Evolutionary conservation across 2,888 invertebrate genomes (phyloP), one percentile per base, ranked within the genome.

Genomic region (Ditula angustiorana): DNA sequence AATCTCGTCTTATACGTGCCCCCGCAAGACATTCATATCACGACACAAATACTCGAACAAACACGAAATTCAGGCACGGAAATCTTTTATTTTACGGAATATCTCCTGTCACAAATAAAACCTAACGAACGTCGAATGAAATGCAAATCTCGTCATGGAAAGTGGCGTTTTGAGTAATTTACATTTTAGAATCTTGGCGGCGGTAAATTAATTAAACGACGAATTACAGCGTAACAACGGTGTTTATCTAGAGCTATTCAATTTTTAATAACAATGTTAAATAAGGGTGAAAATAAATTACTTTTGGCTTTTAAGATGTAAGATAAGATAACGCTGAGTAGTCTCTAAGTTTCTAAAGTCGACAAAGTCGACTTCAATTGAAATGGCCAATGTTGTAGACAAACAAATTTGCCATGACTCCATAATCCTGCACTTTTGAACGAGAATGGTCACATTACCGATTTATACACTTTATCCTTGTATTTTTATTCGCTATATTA

Each of bases 131-230:
- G 70, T 68, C 49, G 65, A 71, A 67, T 68, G 28, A 69, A 71
- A 73, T 71, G 70, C 71, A 69, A 70, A 74, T 69, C 64, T 61
- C 62, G 24, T 61, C 66, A 69, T 66, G 71, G 66, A 67, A 47
- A 69, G 68, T 66, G 73, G 66, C 62, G 71, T 72, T 77, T 69
- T 61, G 69, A 73, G 68, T 69, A 73, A 76, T 79, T 75, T 71
- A 72, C 70, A 75, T 74, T 78, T 78, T 68, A 55, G 63, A 71
- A 74, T 71, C 61, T 73, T 69, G 64, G 59, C 64, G 64, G 67
- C 68, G 61, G 73, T 73, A 74, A 78, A 78, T 78, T 70, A 73
- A 79, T 78, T 77, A 74, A 74, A 72, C 66, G 69, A 44, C 61
- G 67, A 61, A 79, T 79, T 58, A 71, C 70, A 76, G 61, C 72